Percentiles rank a stretch among this genome's conserved stretches.
These are phyloP conservation scores for Clarias laeviceps DNA, from an alignment of 2,797 vertebrate species.

Conservation along the genomic window DNA sequence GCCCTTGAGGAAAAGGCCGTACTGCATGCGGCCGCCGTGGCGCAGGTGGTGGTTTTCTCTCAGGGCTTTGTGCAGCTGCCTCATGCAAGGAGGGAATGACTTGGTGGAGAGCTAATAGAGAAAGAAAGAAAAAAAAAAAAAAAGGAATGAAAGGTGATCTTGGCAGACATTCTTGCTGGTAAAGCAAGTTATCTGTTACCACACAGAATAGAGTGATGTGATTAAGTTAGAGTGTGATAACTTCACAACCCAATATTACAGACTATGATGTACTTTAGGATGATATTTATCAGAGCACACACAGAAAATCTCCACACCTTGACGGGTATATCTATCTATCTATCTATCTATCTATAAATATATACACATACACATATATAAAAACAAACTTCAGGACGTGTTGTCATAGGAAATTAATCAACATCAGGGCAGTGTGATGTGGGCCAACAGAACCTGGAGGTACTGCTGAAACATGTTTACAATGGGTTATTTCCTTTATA, in stretches of 20 bases:
- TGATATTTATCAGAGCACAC: not conserved
- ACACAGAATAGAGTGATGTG: not conserved
- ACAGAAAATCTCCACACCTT: not conserved
- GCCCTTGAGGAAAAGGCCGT: slow-evolving; percentile 95
- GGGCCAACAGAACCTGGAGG: not conserved
- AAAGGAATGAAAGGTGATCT: slow-evolving; percentile 13
- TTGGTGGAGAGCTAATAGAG: slow-evolving; percentile 83
- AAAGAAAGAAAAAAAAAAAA: not conserved
- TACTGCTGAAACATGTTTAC: not conserved
- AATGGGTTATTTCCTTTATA: not conserved
- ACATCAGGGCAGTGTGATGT: not conserved
- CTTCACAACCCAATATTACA: not conserved
- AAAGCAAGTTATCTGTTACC: slow-evolving; percentile 5
- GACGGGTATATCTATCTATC: no score
- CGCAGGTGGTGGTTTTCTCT: slow-evolving; percentile 93
- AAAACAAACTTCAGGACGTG: no score
- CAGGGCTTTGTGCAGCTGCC: slow-evolving; percentile 88
- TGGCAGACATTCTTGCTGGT: slow-evolving; percentile 1
- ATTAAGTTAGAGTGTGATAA: slow-evolving; percentile 2
- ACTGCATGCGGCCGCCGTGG: slow-evolving; percentile 95
- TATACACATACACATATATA: no score
- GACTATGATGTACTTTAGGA: not conserved
- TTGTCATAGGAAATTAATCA: not conserved
- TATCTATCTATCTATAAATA: no score
- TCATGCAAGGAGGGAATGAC: slow-evolving; percentile 94